These are phyloP conservation scores for Cryptops parisi DNA, from an alignment of 2,888 invertebrate genomes.

Conservation along the genomic window DNA sequence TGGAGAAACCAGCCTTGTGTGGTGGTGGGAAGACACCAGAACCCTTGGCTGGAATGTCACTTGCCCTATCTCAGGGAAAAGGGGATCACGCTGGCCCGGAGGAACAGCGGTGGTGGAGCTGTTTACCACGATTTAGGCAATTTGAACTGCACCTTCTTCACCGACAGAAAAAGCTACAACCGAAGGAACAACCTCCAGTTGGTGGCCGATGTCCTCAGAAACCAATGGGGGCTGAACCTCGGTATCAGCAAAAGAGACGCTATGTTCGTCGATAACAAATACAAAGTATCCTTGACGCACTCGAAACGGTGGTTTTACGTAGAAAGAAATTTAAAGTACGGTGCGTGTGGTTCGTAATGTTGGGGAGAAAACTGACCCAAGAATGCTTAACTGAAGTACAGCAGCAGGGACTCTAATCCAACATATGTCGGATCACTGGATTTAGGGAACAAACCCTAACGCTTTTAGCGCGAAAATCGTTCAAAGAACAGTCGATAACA, in stretches of 20 bases:
- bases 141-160: conserved; percentile 83
- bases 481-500: too few relatives aligned
- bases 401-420: too few relatives aligned
- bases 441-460: too few relatives aligned
- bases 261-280: conserved; percentile 53
- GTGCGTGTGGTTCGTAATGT: too few relatives aligned
- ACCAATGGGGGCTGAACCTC: conserved; percentile 63
- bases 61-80: conserved; percentile 47
- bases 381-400: too few relatives aligned
- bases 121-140: conserved; percentile 94
- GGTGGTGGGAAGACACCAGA: conserved; percentile 92
- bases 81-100: conserved; percentile 61
- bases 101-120: conserved; percentile 90
- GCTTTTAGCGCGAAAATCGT: too few relatives aligned
- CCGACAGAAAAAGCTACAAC: conserved; percentile 64
- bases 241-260: conserved; percentile 71
- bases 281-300: too few relatives aligned
- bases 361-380: too few relatives aligned
- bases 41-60: conserved; percentile 89
- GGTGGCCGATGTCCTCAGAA: conserved; percentile 63
- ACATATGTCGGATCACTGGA: too few relatives aligned
- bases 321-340: too few relatives aligned
- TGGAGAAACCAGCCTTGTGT: conserved; percentile 92
- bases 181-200: conserved; percentile 75
- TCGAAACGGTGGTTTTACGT: too few relatives aligned